Conservation (phyloP, 2,888 invertebrate genomes). For the Cancer borealis region DNA sequence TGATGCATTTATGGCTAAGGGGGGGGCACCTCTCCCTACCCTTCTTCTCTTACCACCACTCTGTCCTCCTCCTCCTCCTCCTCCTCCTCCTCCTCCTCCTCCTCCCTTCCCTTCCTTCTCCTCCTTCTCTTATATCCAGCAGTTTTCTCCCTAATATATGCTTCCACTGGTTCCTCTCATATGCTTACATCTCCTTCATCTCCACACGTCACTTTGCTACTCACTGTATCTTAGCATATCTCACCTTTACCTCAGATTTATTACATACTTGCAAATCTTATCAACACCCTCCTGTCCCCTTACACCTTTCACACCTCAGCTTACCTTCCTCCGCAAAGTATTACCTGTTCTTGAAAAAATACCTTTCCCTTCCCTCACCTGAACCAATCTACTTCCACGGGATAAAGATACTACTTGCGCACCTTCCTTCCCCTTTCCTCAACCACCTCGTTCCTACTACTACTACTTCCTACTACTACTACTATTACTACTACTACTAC, state of each 20-base stretch:
- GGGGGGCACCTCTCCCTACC: too few relatives aligned
- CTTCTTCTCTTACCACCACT: too few relatives aligned
- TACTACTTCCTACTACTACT: too few relatives aligned
- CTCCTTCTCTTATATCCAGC: neutral
- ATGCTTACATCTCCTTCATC: neutral
- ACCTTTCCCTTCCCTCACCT: too few relatives aligned
- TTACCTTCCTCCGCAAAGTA: neutral
- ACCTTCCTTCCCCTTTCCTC: too few relatives aligned
- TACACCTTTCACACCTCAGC: neutral
- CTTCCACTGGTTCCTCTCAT: neutral
- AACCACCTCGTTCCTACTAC: too few relatives aligned
- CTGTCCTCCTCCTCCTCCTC: too few relatives aligned
- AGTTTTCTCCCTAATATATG: neutral
- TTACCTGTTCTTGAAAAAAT: too few relatives aligned
- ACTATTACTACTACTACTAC: too few relatives aligned
- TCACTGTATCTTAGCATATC: neutral
- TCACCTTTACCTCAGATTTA: neutral
- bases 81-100: too few relatives aligned
- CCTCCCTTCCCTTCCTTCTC: neutral
- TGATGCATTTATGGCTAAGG: neutral
- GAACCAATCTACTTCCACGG: too few relatives aligned
- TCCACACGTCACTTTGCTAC: neutral
- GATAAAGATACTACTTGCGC: too few relatives aligned
- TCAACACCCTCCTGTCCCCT: neutral
- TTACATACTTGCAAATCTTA: neutral